Evolutionary conservation across 2,113 vertebrate species (phyloP), one percentile per base, ranked within the genome.

Genomic region (Chaetura pelagica): DNA sequence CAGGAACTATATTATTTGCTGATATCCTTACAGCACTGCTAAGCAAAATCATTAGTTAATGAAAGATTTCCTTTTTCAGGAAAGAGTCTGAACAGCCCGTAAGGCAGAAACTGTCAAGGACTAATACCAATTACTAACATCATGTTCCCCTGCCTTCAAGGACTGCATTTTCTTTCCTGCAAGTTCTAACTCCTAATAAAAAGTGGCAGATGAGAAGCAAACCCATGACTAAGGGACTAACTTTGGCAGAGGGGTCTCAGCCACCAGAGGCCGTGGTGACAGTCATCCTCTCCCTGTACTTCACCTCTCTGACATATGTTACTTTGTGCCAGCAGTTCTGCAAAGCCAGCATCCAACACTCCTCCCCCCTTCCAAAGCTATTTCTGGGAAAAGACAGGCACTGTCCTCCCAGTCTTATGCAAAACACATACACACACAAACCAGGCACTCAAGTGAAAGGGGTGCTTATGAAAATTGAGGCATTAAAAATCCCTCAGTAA

Each of bases 31-130:
- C 10, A 64, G 64, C 51, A 72, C 48, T 72, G 59, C 72, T 86
- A 52, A 95, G 46, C 52, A 96, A 94, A 95, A 96, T 52, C 87
- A 94, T 78, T 72, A 81, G 57, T 73, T 92, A 96, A 94, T 84
- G 85, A 93, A 94, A 95, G 48, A 93, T 78, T 92, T 92, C 73
- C 91, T 93, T 97, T 83, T 93, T 75, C 85, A 93, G 90, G 68
- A 94, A 94, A 93, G 29, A 90, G 75, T 24, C 40, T 64, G 79
- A 83, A 88, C 10, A 77, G 51, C n/a, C 52, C 52, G 34, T 44
- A 86, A 92, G 69, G 48, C 68, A 86, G 59, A 85, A 92, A 71
- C 57, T 75, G 82, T 64, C 63, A 89, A 64, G 21, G 2, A 61
- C 64, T 64, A 57, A 38, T 89, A 94, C 51, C 3, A 2, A 81